phyloP scores from a whole-genome alignment of 2,113 vertebrate genomes.

The Nematolebias whitei region DNA sequence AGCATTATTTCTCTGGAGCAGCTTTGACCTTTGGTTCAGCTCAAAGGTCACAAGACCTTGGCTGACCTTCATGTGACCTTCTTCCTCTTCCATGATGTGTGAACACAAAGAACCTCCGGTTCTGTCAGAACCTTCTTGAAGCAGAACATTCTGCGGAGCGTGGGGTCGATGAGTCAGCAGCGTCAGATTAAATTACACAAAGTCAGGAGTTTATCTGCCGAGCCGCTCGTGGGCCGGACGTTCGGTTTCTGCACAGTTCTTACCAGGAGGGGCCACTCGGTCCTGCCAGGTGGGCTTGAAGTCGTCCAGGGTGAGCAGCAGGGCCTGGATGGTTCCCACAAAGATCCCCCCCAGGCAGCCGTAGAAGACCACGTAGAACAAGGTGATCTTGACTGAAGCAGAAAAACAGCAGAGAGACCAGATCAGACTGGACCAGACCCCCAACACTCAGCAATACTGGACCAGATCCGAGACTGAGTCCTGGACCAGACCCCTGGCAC shows the following conservation, averaged over 20 bases:
- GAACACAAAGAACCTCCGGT: no score
- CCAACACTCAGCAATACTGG: no score
- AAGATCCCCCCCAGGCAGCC: slow-evolving; percentile 96
- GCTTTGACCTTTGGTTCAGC: no score
- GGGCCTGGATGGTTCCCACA: slow-evolving; percentile 94
- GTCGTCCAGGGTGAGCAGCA: slow-evolving; percentile 91
- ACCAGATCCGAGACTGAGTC: no score
- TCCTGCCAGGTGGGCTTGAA: slow-evolving; percentile 98
- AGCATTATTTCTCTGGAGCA: no score
- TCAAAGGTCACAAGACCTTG: no score
- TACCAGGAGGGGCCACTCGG: slow-evolving; percentile 95
- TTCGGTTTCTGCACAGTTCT: slow-evolving; percentile 21
- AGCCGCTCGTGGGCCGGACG: no score
- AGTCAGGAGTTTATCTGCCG: background rate
- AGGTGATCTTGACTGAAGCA: slow-evolving; percentile 88
- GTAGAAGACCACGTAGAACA: slow-evolving; percentile 95
- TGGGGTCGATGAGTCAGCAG: background rate
- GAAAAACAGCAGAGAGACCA: background rate
- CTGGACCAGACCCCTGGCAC: no score
- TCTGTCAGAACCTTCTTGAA: no score
- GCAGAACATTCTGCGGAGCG: background rate
- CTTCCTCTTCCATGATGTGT: no score
- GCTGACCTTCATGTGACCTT: no score
- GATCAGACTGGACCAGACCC: no score
- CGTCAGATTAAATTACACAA: background rate